phyloP scores from a whole-genome alignment of 2,797 vertebrate genomes.

The Salmo trutta region DNA sequence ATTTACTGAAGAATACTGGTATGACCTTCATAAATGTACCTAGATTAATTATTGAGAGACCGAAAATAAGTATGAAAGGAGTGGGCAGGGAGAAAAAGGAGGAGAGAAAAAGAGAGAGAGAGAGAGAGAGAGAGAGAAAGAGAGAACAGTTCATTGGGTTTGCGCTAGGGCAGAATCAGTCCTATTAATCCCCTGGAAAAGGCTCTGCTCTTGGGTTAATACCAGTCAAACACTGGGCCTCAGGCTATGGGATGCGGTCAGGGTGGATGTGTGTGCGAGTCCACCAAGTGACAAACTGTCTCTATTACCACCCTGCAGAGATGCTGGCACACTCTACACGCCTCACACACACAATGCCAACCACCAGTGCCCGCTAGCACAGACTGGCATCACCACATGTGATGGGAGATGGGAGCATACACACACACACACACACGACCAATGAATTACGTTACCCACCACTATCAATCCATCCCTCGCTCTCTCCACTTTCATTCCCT shows the following conservation, averaged over 20 bases:
- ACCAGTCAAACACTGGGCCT: conserved; percentile 17
- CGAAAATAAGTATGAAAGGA: neutral
- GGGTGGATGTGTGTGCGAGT: neutral
- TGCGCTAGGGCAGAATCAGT: neutral
- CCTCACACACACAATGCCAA: conserved; percentile 32
- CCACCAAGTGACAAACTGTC: conserved; percentile 45
- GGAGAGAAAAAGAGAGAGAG: too few species aligned
- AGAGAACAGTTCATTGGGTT: too few species aligned
- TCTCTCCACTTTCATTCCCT: too few species aligned
- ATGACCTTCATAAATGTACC: neutral
- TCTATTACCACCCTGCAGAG: conserved; percentile 39
- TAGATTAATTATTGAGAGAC: too few species aligned
- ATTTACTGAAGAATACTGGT: neutral
- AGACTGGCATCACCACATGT: conserved; percentile 25
- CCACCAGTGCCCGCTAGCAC: conserved; percentile 26
- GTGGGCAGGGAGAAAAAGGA: conserved; percentile 2
- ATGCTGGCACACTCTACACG: conserved; percentile 33
- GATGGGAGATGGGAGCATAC: neutral
- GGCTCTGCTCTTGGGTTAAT: conserved; percentile 24
- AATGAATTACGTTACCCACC: neutral
- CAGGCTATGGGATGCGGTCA: neutral
- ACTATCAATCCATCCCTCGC: neutral
- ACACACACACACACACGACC: conserved; percentile 6
- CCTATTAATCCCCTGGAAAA: conserved; percentile 14
- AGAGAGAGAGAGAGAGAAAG: conserved; percentile 6